Evolutionary conservation across 2,888 invertebrate species (phyloP).

Genomic region (Prenolepis imparis): DNA sequence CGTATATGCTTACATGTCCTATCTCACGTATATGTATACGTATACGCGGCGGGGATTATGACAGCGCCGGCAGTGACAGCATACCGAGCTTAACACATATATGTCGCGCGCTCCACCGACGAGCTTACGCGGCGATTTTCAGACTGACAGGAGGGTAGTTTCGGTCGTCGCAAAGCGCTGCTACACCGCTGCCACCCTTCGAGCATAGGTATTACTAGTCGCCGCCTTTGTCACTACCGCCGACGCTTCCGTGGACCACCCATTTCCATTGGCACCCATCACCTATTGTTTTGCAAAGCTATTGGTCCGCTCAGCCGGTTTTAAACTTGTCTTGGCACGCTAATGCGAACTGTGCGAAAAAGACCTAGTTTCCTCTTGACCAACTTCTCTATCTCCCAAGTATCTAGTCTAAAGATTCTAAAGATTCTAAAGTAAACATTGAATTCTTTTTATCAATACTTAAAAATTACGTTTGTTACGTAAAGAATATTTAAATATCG

Average conservation of each 20-base stretch:
- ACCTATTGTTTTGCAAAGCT: conserved; percentile 14
- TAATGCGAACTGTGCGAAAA: not conserved
- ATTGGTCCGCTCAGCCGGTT: conserved; percentile 12
- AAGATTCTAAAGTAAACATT: not conserved
- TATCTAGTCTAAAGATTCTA: not conserved
- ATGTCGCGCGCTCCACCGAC: conserved; percentile 29
- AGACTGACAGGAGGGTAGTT: conserved; percentile 51
- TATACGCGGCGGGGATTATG: not conserved
- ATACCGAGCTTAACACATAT: conserved; percentile 29
- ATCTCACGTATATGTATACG: too few relatives aligned
- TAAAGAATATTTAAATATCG: too few relatives aligned
- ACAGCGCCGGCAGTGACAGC: conserved; percentile 17
- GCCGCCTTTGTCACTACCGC: too few relatives aligned
- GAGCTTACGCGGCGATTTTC: conserved; percentile 45
- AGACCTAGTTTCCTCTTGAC: too few relatives aligned
- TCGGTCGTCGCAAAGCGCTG: conserved; percentile 24
- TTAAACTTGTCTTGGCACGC: not conserved
- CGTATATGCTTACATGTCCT: not conserved
- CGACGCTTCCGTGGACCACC: not conserved
- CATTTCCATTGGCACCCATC: not conserved
- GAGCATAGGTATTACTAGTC: conserved; percentile 38
- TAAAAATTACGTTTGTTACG: too few relatives aligned
- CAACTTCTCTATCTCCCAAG: too few relatives aligned
- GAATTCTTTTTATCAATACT: not conserved
- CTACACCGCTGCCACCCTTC: conserved; percentile 49